These are phyloP conservation scores for Drosophila rhopaloa DNA, from an alignment of 1,140 invertebrate species.

Conservation along the genomic window DNA sequence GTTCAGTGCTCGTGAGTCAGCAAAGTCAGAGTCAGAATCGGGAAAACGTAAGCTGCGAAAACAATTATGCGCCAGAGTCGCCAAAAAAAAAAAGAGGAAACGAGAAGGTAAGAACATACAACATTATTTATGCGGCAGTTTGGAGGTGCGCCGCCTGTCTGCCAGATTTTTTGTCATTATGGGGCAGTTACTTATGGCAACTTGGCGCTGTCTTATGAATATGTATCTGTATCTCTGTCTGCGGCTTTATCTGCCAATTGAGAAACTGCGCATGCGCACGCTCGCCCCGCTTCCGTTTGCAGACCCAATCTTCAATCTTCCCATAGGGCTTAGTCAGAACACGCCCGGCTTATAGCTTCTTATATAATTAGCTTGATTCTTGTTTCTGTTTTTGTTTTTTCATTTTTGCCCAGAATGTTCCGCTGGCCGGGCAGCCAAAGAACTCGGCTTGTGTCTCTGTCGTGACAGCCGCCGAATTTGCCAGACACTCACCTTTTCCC, in stretches of 20 bases:
- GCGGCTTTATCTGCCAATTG: slow-evolving; percentile 68
- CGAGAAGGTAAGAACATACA: slow-evolving; percentile 14
- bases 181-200: slow-evolving; percentile 49
- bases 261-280: slow-evolving; percentile 75
- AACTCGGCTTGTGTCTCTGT: slow-evolving; percentile 16
- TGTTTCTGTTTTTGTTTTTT: not conserved
- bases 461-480: slow-evolving; percentile 43
- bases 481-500: slow-evolving; percentile 25
- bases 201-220: slow-evolving; percentile 49
- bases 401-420: slow-evolving; percentile 20
- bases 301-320: slow-evolving; percentile 31
- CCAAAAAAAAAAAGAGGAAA: slow-evolving; percentile 40
- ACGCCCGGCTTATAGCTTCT: slow-evolving; percentile 39
- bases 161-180: slow-evolving; percentile 51
- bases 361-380: slow-evolving; percentile 66
- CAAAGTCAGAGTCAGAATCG: slow-evolving; percentile 26
- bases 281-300: slow-evolving; percentile 64
- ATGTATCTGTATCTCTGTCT: slow-evolving; percentile 38
- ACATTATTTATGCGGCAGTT: slow-evolving; percentile 67
- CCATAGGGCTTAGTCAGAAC: slow-evolving; percentile 39
- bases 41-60: slow-evolving; percentile 53
- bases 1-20: slow-evolving; percentile 78
- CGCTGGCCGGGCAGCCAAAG: slow-evolving; percentile 40
- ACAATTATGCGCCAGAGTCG: slow-evolving; percentile 69
- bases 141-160: slow-evolving; percentile 52